Evolutionary conservation across 2,888 invertebrate species (phyloP).

Genomic region (Matsumyia berberina): DNA sequence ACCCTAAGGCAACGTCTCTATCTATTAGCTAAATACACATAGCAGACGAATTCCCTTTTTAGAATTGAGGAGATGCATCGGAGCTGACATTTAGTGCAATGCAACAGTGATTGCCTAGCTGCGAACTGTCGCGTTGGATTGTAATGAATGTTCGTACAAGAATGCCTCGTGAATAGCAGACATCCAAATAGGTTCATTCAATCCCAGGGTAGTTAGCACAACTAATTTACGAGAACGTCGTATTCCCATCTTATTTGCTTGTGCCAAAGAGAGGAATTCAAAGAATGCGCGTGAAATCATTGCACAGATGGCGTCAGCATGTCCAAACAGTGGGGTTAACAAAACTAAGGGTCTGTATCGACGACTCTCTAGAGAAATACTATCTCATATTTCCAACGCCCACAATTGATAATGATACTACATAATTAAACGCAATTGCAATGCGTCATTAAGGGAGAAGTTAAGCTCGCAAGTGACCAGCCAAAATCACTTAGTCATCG

Average conservation of each 20-base stretch:
- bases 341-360: slow-evolving; percentile 25
- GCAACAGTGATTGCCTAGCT: slow-evolving; percentile 31
- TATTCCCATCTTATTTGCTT: background rate
- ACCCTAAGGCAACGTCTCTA: slow-evolving; percentile 43
- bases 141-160: slow-evolving; percentile 29
- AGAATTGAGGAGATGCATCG: slow-evolving; percentile 54
- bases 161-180: slow-evolving; percentile 24
- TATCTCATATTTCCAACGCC: slow-evolving; percentile 52
- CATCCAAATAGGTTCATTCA: slow-evolving; percentile 33
- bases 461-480: slow-evolving; percentile 51
- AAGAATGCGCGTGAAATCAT: slow-evolving; percentile 43
- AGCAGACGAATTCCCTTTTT: slow-evolving; percentile 51
- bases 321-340: slow-evolving; percentile 16
- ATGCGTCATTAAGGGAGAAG: slow-evolving; percentile 69
- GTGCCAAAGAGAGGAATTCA: slow-evolving; percentile 2
- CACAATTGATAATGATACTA: slow-evolving; percentile 69
- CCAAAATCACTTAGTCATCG: slow-evolving; percentile 65
- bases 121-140: slow-evolving; percentile 32
- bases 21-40: slow-evolving; percentile 38
- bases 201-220: slow-evolving; percentile 18
- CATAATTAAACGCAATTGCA: slow-evolving; percentile 63
- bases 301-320: slow-evolving; percentile 54
- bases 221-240: background rate
- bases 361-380: slow-evolving; percentile 27
- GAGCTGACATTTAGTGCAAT: slow-evolving; percentile 49